Percentiles rank a stretch among this genome's conserved stretches.
phyloP scores from a whole-genome alignment of 2,888 invertebrate species.

The Perizoma affinitatum region DNA sequence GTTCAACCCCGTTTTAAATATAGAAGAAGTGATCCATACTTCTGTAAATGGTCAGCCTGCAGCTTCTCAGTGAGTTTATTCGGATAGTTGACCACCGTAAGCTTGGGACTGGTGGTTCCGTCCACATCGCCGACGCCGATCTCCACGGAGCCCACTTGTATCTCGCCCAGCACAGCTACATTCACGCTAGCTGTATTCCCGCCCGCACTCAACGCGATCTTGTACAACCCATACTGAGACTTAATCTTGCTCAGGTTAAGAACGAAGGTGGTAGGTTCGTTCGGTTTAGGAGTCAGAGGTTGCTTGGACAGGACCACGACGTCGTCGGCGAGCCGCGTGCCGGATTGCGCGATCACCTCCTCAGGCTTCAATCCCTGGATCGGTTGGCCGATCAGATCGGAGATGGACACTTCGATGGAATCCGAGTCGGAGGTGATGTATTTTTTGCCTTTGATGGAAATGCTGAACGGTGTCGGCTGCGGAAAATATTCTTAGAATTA shows the following conservation, averaged over 20 bases:
- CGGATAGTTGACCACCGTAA: slow-evolving; percentile 89
- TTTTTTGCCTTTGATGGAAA: slow-evolving; percentile 90
- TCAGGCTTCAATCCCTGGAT: slow-evolving; percentile 85
- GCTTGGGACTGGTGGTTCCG: slow-evolving; percentile 92
- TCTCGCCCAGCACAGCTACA: slow-evolving; percentile 90
- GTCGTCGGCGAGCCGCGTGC: slow-evolving; percentile 88
- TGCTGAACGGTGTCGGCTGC: slow-evolving; percentile 92
- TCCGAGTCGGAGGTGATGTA: slow-evolving; percentile 90
- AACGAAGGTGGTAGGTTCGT: slow-evolving; percentile 88
- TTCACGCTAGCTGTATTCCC: slow-evolving; percentile 84
- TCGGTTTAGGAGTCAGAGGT: slow-evolving; percentile 77
- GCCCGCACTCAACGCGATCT: slow-evolving; percentile 89
- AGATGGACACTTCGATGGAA: slow-evolving; percentile 88
- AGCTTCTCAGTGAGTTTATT: slow-evolving; percentile 87
- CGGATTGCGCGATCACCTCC: slow-evolving; percentile 90
- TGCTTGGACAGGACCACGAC: slow-evolving; percentile 89
- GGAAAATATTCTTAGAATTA: neutral
- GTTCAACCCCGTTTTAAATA: no score
- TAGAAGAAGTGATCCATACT: slow-evolving; percentile 64
- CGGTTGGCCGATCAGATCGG: slow-evolving; percentile 90
- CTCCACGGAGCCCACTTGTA: slow-evolving; percentile 90
- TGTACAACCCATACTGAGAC: slow-evolving; percentile 93
- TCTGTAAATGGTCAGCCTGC: slow-evolving; percentile 95
- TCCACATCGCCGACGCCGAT: slow-evolving; percentile 96
- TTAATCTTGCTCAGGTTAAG: slow-evolving; percentile 91